Evolutionary conservation across 2,888 invertebrate genomes (phyloP).

Genomic region (Macrosiphum euphorbiae): DNA sequence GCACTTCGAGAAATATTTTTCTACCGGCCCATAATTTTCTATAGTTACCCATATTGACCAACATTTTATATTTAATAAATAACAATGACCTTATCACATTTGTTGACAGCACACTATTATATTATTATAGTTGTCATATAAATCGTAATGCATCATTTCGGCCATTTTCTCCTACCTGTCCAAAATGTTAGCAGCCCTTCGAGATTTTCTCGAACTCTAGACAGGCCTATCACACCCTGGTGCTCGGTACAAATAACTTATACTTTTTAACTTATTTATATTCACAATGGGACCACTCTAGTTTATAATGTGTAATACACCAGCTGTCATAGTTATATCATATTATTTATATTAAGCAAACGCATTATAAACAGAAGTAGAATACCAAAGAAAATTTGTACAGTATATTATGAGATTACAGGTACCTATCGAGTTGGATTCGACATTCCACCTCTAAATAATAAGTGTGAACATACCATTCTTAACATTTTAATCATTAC

Average conservation of each 20-base stretch:
- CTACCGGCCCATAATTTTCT: too few relatives aligned
- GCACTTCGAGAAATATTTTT: too few relatives aligned
- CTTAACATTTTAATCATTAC: neutral
- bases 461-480: neutral
- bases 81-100: too few relatives aligned
- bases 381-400: neutral
- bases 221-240: too few relatives aligned
- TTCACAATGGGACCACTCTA: neutral
- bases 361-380: neutral
- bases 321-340: neutral
- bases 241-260: neutral
- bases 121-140: too few relatives aligned
- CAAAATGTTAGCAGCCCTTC: too few relatives aligned
- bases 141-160: too few relatives aligned
- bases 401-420: neutral
- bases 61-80: too few relatives aligned
- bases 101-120: too few relatives aligned
- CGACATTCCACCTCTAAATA: neutral
- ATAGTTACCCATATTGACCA: too few relatives aligned
- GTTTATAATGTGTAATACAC: neutral
- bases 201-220: too few relatives aligned
- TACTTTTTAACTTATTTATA: neutral
- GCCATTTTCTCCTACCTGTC: too few relatives aligned
- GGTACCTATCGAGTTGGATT: neutral
- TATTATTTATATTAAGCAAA: neutral